Conservation (phyloP, 2,113 vertebrate genomes). For the Erythrocebus patas region DNA sequence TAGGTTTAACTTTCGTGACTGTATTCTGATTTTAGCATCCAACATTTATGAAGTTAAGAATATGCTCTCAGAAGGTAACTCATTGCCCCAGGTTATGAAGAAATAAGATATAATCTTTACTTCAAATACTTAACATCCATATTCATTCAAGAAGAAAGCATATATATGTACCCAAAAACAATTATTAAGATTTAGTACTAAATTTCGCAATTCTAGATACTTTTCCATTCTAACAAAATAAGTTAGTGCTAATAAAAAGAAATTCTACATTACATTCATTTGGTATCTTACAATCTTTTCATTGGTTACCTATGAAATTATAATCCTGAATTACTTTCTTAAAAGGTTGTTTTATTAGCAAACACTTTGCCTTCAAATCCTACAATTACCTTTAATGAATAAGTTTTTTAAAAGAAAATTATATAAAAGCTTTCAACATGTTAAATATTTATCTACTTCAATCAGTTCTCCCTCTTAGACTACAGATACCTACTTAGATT, state of each 20-base stretch:
- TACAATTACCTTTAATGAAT: background rate
- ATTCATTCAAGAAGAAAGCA: background rate
- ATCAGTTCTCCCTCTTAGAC: background rate
- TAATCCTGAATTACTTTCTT: background rate
- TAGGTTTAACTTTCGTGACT: background rate
- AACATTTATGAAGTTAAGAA: background rate
- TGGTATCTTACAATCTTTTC: background rate
- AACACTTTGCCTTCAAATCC: background rate
- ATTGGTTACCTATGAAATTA: background rate
- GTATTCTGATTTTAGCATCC: background rate
- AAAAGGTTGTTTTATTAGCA: background rate
- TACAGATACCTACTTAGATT: background rate
- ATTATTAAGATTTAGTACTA: background rate
- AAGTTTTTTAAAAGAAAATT: background rate
- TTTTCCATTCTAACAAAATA: conserved; percentile 16
- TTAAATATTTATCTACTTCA: background rate
- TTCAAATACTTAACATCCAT: background rate
- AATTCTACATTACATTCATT: background rate
- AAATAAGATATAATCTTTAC: conserved; percentile 21
- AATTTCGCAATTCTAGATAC: background rate
- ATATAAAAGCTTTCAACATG: background rate
- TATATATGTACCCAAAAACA: background rate
- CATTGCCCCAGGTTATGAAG: background rate
- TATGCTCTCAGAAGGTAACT: background rate
- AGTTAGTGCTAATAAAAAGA: background rate